These are phyloP conservation scores for Tor tambroides DNA, from an alignment of 2,113 vertebrate genomes.

Conservation along the genomic window DNA sequence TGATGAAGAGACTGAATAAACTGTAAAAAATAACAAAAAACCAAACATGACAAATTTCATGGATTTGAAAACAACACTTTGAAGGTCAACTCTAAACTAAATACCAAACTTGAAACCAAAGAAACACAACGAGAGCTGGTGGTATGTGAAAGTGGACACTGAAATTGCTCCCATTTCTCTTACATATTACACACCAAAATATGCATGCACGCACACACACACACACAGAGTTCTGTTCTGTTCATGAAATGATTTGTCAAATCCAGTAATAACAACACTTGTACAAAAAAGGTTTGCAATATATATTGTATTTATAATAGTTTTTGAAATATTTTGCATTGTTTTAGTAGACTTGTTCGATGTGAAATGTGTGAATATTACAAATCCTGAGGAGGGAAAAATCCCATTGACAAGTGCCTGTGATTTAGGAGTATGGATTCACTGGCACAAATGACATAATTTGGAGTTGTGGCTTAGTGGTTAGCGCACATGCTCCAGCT, in stretches of 20 bases:
- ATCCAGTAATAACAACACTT: background rate
- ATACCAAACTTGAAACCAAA: constrained; percentile 38
- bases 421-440: background rate
- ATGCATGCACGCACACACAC: background rate
- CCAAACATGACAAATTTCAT: background rate
- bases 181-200: constrained; percentile 31
- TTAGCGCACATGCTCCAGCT: background rate
- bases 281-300: background rate
- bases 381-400: background rate
- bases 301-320: background rate
- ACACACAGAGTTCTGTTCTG: too few relatives aligned
- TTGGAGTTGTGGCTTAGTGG: background rate
- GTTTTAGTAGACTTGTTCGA: background rate
- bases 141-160: constrained; percentile 31
- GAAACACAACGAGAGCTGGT: constrained; percentile 18
- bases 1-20: background rate
- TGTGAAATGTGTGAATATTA: background rate
- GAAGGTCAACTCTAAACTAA: background rate
- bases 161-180: background rate
- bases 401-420: background rate
- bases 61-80: background rate
- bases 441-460: background rate
- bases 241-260: background rate
- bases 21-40: too few relatives aligned
- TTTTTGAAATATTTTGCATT: background rate